Evolutionary conservation across 2,113 vertebrate species (phyloP).

Genomic region (Clarias macrocephalus): DNA sequence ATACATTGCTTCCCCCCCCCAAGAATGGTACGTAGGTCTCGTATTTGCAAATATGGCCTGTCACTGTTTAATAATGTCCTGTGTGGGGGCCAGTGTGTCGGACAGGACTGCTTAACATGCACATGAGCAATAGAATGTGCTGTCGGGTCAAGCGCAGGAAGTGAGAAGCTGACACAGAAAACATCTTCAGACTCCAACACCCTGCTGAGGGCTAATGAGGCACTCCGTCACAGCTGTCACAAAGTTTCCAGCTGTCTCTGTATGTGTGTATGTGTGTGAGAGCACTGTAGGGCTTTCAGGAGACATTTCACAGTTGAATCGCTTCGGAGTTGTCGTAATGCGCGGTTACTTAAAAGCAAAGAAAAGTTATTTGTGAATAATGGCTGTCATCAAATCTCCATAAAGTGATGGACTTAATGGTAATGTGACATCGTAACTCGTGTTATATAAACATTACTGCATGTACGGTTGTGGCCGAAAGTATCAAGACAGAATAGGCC

Average conservation of each 20-base stretch:
- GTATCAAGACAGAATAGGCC: too few species aligned
- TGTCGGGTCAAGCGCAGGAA: conserved; percentile 5
- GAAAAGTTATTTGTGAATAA: background rate
- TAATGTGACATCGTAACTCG: too few species aligned
- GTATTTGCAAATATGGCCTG: background rate
- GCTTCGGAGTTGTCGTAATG: background rate
- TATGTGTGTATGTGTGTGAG: background rate
- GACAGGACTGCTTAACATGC: background rate
- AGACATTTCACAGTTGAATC: background rate
- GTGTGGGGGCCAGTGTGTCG: background rate
- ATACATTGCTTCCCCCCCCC: background rate
- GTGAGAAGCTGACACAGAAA: background rate
- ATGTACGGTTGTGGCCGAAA: background rate
- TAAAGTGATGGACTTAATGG: background rate
- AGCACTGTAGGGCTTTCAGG: background rate
- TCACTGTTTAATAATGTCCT: background rate
- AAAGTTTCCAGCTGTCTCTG: background rate
- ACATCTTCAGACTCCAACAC: background rate
- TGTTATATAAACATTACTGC: background rate
- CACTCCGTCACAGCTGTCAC: conserved; percentile 8
- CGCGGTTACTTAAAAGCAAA: background rate
- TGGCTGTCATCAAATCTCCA: background rate
- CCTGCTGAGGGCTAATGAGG: conserved; percentile 2
- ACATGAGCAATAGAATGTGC: background rate
- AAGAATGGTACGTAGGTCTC: background rate